phyloP scores from a whole-genome alignment of 2,113 vertebrate species.

The Gymnorhina tibicen region DNA sequence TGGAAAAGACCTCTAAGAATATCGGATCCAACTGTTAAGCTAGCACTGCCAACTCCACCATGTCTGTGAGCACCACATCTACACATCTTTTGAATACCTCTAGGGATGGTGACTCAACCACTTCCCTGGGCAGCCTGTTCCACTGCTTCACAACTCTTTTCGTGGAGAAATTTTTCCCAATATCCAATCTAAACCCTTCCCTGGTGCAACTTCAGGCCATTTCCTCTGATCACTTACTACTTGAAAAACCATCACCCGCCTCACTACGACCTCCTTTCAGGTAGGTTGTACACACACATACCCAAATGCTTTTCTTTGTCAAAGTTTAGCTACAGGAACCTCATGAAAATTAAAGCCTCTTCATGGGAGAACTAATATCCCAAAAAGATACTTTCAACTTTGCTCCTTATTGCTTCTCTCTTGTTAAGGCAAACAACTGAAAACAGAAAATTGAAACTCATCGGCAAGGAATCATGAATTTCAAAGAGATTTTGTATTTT shows the following conservation, averaged over 20 bases:
- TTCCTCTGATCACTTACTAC: neutral
- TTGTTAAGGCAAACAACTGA: neutral
- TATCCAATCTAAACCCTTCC: neutral
- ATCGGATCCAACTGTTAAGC: neutral
- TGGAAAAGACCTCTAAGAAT: neutral
- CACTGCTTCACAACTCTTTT: neutral
- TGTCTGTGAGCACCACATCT: neutral
- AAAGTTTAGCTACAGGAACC: neutral
- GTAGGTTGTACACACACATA: too few relatives aligned
- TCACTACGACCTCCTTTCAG: neutral
- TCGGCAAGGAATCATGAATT: neutral
- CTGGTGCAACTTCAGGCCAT: neutral
- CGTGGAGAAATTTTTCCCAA: neutral
- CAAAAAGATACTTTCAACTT: neutral
- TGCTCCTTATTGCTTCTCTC: neutral
- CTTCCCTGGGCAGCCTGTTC: neutral
- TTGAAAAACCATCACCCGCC: neutral
- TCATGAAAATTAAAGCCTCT: neutral
- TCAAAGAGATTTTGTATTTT: neutral
- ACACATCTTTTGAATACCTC: neutral
- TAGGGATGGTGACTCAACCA: neutral
- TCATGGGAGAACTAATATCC: neutral
- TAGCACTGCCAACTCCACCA: neutral
- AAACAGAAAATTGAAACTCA: neutral
- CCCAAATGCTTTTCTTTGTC: neutral